Evolutionary conservation across 2,888 invertebrate species (phyloP), one percentile per base, ranked within the genome.

Genomic region (Crematogaster levior): DNA sequence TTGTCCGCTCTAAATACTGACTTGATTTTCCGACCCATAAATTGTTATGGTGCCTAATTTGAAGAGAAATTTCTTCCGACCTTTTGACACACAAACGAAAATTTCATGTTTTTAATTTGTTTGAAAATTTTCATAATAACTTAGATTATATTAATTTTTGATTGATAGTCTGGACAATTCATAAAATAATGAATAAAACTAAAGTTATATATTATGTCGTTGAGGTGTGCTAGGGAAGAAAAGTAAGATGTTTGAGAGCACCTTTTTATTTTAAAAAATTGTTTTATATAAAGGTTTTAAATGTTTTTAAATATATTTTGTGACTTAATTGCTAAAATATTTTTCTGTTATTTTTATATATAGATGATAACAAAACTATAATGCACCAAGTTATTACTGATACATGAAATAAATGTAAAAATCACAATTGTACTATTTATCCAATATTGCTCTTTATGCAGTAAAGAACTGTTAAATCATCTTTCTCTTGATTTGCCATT

Each of bases 381-480:
- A 58, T 15, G 15, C 24, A 66, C 1, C 30, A 79, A 58, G 43
- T 58, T 56, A 68, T 82, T 86, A 48, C 61, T 80, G 79, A 63
- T 77, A 72, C 56, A 81, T 40, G 85, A 79, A 68, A 81, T 58
- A 77, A 82, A 68, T 85, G 82, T 84, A 75, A 87, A 86, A 61
- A 81, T 85, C 81, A 74, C 74, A 84, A 84, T 86, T 85, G 85
- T 87, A 85, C 66, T 79, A 9, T 56, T 68, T 89, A 86, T 85
- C 81, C 82, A 89, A 79, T 61, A 83, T 82, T 84, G 86, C 85
- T 84, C 75, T 86, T 84, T 84, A 87, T 70, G 79, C 70, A 83
- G 77, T 82, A 37, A 77, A 56, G 15, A 56, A n/a, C 0, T 61
- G 34, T 21, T 63, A 56, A 24, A 46, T 21, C 24, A 79, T 66